Base-by-base conservation (phyloP, 2,797 vertebrate genomes). In the Rhyacichthys aspro region DNA sequence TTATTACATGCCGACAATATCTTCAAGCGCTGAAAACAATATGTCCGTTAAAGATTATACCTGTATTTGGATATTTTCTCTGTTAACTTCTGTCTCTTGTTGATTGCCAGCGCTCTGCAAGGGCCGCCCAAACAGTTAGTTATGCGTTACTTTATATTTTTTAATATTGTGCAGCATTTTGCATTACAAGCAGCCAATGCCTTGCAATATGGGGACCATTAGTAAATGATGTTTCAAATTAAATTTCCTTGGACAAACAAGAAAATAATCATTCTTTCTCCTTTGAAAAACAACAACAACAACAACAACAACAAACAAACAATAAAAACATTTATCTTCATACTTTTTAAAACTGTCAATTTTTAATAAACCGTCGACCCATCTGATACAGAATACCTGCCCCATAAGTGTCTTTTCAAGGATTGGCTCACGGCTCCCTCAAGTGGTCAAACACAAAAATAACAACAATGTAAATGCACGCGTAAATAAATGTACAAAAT, bases 21-120 rank as follows among this genome's bases (percentile, higher is more conserved):
- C 23, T 2, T 28, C 3, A 28, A 28, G 23, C n/a, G n/a, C 3
- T 28, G 7, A 28, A 28, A 11, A 11, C 38, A n/a, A 12, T n/a
- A 11, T 11, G 11, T 14, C 12, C 11, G 42, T 9, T 19, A 32
- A 55, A 47, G 61, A 36, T 49, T 17, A 43, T 9, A 38, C 10
- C 43, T 55, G 48, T 62, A 70, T 78, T 78, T 78, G 59, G 62
- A 42, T 76, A 71, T 82, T 77, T 83, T 48, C 68, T 78, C 74
- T 75, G 74, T 71, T 71, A 78, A 79, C 80, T n/a, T n/a, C n/a
- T n/a, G n/a, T n/a, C n/a, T n/a, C n/a, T n/a, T 45, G 60, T 64
- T 28, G 23, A 5, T 28, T 28, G 23, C 23, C 23, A 28, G 23
- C 23, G 23, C 49, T 43, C 43, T 18, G 0, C 52, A 42, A 76